Conservation (phyloP, 2,113 vertebrate genomes). For the Callipepla squamata region DNA sequence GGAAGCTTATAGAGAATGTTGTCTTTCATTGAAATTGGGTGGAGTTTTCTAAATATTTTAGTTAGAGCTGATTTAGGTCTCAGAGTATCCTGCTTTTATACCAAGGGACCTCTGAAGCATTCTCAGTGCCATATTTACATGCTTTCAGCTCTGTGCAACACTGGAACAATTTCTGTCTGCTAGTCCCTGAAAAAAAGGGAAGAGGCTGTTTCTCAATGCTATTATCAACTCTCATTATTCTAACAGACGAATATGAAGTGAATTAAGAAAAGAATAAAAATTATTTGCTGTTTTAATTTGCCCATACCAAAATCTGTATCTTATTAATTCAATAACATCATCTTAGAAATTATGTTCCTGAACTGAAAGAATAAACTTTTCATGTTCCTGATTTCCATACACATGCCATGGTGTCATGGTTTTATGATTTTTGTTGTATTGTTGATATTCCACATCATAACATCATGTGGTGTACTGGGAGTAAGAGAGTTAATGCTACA, state of each 20-base stretch:
- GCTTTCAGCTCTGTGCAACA: background rate
- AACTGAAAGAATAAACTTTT: background rate
- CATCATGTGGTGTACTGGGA: too few species aligned
- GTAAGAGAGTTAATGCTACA: too few species aligned
- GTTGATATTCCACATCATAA: too few species aligned
- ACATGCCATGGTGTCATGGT: background rate
- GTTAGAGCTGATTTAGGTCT: background rate
- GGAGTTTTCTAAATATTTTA: background rate
- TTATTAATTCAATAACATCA: background rate
- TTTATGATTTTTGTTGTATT: too few species aligned
- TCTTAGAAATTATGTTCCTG: background rate
- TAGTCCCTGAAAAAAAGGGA: background rate
- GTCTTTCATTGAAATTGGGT: background rate
- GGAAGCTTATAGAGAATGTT: background rate
- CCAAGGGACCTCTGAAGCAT: background rate
- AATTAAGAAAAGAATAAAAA: slow-evolving; percentile 10
- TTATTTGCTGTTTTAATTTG: slow-evolving; percentile 8
- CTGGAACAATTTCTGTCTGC: background rate
- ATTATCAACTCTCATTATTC: slow-evolving; percentile 6
- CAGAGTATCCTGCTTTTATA: background rate
- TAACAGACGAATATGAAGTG: background rate
- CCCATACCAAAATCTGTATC: background rate
- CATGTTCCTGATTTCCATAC: background rate
- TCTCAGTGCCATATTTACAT: background rate
- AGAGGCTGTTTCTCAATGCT: background rate